Base-by-base conservation (phyloP, 1,140 invertebrate genomes). In the Drosophila pachea region DNA sequence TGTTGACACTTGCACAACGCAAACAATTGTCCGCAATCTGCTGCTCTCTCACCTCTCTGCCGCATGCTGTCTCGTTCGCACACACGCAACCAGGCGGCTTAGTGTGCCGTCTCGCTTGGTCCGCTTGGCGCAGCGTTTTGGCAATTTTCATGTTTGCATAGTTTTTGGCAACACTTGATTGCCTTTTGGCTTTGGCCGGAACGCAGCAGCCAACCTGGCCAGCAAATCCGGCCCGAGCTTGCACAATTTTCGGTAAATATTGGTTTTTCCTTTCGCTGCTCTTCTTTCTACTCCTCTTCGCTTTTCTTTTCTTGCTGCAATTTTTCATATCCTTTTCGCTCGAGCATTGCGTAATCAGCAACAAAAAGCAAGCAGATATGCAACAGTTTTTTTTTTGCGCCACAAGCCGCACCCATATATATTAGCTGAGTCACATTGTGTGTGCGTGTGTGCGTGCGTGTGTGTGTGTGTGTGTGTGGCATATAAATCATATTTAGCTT, bases 1-100 rank as follows among this genome's bases (percentile, higher is more conserved):
- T 86, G 76, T 86, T 86, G 81, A 86, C 81, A 86, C 81, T 86
- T 81, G 76, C 82, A 81, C 81, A 86, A 74, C 68, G 81, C 81
- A 84, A 86, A 84, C 81, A 84, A 83, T 86, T 83, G 79, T 64
- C 76, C 63, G 53, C 45, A 73, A 75, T 66, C 71, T 65, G 66
- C 65, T 64, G 42, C 54, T 58, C 68, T 74, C 72, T 70, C 56
- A 65, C 72, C 62, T 32, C 31, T 22, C 8, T 16, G n/a, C 22
- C 22, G 16, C 45, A 12, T 12, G 9, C 38, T 16, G 14, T 35
- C 29, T 50, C 56, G 52, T 47, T 35, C 50, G 42, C 53, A 16
- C n/a, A n/a, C n/a, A n/a, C n/a, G n/a, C n/a, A n/a, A n/a, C n/a
- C n/a, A n/a, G n/a, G n/a, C n/a, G 40, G 6, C 48, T 33, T 42